phyloP scores from a whole-genome alignment of 2,113 vertebrate genomes.

The Casuarius casuarius region DNA sequence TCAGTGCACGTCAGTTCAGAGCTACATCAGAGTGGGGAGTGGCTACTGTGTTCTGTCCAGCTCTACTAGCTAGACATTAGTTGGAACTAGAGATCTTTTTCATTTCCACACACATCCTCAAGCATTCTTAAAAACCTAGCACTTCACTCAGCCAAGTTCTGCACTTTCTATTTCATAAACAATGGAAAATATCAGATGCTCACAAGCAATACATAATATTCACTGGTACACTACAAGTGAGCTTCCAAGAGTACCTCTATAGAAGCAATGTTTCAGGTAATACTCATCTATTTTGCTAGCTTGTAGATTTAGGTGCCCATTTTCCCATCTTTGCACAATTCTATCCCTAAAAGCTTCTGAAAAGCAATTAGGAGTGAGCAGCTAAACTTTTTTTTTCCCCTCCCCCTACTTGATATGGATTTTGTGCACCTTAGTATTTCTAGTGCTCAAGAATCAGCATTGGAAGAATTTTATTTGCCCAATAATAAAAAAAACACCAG shows the following conservation, averaged over 20 bases:
- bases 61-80: neutral
- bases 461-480: neutral
- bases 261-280: conserved; percentile 11
- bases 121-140: neutral
- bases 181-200: neutral
- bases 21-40: neutral
- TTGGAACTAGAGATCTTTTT: neutral
- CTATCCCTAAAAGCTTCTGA: neutral
- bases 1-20: conserved; percentile 26
- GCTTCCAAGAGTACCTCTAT: neutral
- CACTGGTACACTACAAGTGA: neutral
- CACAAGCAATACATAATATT: neutral
- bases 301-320: conserved; percentile 5
- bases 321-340: neutral
- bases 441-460: neutral
- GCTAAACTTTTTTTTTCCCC: neutral
- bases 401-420: neutral
- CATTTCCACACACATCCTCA: neutral
- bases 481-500: neutral
- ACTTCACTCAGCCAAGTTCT: neutral
- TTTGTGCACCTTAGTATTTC: neutral
- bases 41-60: neutral
- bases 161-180: neutral
- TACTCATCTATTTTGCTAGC: neutral
- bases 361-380: neutral